Conservation (phyloP, 2,113 vertebrate species). For the Pongo pygmaeus region DNA sequence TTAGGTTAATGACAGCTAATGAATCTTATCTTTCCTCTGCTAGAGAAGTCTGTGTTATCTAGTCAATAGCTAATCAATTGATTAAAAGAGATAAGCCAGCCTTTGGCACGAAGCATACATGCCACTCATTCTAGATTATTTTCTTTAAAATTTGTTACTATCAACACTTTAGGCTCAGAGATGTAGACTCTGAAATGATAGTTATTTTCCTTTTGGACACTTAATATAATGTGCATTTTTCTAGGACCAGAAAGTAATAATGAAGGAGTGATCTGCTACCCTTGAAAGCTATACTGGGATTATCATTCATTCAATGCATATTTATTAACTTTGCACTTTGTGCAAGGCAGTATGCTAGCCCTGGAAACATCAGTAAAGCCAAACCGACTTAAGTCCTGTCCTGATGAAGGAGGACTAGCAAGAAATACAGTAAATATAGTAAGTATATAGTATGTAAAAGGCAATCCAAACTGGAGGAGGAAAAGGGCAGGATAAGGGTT, state of each 20-base stretch:
- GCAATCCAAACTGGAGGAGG: not conserved
- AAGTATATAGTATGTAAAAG: not conserved
- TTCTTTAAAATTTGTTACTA: slow-evolving; percentile 25
- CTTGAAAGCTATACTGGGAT: not conserved
- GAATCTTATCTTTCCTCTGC: not conserved
- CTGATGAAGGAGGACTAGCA: not conserved
- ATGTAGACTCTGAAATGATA: not conserved
- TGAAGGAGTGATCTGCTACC: not conserved
- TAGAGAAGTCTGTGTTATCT: not conserved
- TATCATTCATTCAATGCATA: not conserved
- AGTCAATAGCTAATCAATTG: not conserved
- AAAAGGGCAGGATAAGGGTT: not conserved
- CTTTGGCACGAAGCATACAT: not conserved
- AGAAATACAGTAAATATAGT: not conserved
- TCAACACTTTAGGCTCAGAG: not conserved
- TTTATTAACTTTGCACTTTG: not conserved
- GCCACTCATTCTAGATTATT: slow-evolving; percentile 18
- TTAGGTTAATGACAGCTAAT: not conserved
- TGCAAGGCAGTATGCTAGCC: not conserved
- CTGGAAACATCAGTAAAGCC: not conserved
- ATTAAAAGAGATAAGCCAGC: not conserved
- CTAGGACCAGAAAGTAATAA: not conserved
- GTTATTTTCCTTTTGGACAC: not conserved
- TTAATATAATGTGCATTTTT: not conserved
- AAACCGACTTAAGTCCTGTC: not conserved